Base-by-base conservation (phyloP, 2,797 vertebrate genomes). In the Podarcis siculus region DNA sequence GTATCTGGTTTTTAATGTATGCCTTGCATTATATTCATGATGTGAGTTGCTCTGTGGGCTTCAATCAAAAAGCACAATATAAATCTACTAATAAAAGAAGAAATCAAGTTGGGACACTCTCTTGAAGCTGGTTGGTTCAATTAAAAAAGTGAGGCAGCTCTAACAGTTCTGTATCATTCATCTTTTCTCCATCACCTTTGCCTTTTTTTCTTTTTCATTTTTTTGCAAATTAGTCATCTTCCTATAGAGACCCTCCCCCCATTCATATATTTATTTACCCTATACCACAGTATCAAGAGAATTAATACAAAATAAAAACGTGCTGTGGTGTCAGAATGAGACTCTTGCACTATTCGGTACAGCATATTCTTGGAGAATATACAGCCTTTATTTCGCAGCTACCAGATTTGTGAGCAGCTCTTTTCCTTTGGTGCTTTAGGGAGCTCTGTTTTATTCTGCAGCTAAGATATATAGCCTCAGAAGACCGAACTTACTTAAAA, bases 401-500 rank as follows among this genome's bases (percentile, higher is more conserved):
- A 23, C 42, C 49, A 71, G 75, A 73, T 15, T 86, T 87, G 83
- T 90, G 86, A 82, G 89, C 39, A 66, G 49, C 86, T 93, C 69
- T 85, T 90, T 89, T 69, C 77, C 32, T 66, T 87, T 80, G 23
- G 86, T 92, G 66, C 15, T 89, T 87, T 72, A 91, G 49, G 66
- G 76, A 91, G 61, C 17, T 90, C 30, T 91, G 79, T 15, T 37
- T 32, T 64, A 93, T 82, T 87, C 86, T 92, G 87, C 79, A 86
- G 83, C 4, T 91, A 91, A 89, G 83, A 67, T 77, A 83, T 89
- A 90, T 4, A 92, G 86, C 37, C 71, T 73, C 84, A 42, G 39
- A 86, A 92, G 75, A 0, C 72, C 0, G 80, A 0, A 0, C 2
- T 66, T 66, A 79, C 58, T 61, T 39, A 42, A 89, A 75, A 92